phyloP scores from a whole-genome alignment of 2,888 invertebrate species.

The Dicroscelio sp. region DNA sequence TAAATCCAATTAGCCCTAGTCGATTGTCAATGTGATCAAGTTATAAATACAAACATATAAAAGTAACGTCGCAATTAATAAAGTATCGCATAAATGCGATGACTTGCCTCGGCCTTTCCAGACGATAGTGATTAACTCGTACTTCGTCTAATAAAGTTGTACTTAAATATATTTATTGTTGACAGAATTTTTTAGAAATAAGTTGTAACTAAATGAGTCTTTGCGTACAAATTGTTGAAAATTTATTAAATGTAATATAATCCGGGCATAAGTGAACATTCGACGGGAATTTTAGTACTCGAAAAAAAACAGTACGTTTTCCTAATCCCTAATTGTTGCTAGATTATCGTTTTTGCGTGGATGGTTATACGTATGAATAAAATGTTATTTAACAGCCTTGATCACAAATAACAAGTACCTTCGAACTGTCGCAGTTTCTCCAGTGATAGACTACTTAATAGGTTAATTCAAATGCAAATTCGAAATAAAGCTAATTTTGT shows the following conservation, averaged over 20 bases:
- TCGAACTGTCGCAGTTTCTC: constrained; percentile 54
- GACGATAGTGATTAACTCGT: constrained; percentile 22
- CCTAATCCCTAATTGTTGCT: too few species aligned
- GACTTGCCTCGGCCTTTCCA: constrained; percentile 32
- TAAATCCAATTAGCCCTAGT: too few species aligned
- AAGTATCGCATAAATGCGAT: neutral
- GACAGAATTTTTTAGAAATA: constrained; percentile 25
- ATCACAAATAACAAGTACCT: constrained; percentile 71
- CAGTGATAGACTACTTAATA: constrained; percentile 65
- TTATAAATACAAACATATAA: neutral
- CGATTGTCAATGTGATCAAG: too few species aligned
- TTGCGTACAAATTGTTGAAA: constrained; percentile 70
- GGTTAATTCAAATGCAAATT: constrained; percentile 29
- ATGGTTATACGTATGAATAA: constrained; percentile 4
- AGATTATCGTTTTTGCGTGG: constrained; percentile 34
- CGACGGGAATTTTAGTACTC: too few species aligned
- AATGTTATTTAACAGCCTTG: constrained; percentile 65
- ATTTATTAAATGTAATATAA: constrained; percentile 49
- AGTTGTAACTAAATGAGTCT: constrained; percentile 41
- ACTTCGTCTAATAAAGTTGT: constrained; percentile 52
- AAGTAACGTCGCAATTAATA: neutral
- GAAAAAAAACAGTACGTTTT: too few species aligned
- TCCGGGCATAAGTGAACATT: constrained; percentile 10
- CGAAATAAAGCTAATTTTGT: constrained; percentile 49
- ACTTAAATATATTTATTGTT: constrained; percentile 55